Evolutionary conservation across 2,888 invertebrate species (phyloP).

Genomic region (Mamestra brassicae): DNA sequence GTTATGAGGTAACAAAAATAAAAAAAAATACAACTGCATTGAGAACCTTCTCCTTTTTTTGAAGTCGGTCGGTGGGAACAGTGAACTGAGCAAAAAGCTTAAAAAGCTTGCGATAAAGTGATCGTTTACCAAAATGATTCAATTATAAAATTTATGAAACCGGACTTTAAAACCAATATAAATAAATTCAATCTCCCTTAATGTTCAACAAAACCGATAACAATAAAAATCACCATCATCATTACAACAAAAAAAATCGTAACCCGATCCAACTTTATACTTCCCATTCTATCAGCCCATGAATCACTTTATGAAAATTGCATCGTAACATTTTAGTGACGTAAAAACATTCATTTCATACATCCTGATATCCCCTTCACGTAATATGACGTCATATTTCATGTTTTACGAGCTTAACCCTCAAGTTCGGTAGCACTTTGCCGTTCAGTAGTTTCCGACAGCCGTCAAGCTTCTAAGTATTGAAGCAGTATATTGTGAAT

Average conservation of each 20-base stretch:
- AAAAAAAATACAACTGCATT: too few species aligned
- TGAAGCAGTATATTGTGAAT: constrained; percentile 50
- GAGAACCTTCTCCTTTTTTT: too few species aligned
- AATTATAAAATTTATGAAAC: background rate
- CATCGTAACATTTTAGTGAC: constrained; percentile 66
- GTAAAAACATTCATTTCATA: constrained; percentile 68
- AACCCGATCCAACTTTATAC: constrained; percentile 21
- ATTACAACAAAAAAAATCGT: background rate
- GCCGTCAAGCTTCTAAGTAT: constrained; percentile 53
- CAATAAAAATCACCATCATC: constrained; percentile 9
- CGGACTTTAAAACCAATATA: background rate
- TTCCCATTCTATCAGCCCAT: constrained; percentile 34
- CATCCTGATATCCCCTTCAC: constrained; percentile 56
- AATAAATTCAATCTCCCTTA: constrained; percentile 1
- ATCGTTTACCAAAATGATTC: background rate
- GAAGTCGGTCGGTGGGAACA: too few species aligned
- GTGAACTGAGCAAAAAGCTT: too few species aligned
- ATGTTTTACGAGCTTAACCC: constrained; percentile 61
- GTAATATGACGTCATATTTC: constrained; percentile 66
- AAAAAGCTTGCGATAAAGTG: too few species aligned
- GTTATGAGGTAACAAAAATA: too few species aligned
- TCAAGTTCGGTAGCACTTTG: constrained; percentile 53
- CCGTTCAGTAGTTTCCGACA: constrained; percentile 55
- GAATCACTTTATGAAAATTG: constrained; percentile 67
- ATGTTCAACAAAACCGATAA: background rate